These are phyloP conservation scores for Eupithecia inturbata DNA, from an alignment of 2,888 invertebrate species.

Conservation along the genomic window DNA sequence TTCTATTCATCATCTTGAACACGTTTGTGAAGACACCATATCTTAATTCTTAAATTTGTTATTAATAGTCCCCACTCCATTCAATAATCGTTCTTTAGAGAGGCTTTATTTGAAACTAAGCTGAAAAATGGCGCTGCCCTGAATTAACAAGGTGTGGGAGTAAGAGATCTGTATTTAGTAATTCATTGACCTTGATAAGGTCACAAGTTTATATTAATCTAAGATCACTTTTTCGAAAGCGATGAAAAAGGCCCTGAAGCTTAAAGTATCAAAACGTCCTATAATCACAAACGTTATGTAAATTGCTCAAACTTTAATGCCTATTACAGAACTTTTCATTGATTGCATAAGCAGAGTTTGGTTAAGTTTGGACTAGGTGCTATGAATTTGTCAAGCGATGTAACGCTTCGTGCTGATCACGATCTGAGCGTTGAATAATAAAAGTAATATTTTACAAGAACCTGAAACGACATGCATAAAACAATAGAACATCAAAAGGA, in stretches of 20 bases:
- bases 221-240: not conserved
- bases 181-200: no score
- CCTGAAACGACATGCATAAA: not conserved
- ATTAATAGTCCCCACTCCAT: no score
- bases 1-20: no score
- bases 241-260: not conserved
- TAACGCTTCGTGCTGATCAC: constrained; percentile 13
- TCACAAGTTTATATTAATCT: no score
- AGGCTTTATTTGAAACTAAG: no score
- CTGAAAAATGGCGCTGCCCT: no score
- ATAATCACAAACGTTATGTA: constrained; percentile 42
- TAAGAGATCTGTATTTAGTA: no score
- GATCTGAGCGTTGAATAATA: constrained; percentile 7
- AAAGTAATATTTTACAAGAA: not conserved
- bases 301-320: constrained; percentile 49
- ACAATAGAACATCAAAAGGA: not conserved
- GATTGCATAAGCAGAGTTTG: constrained; percentile 55
- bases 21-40: no score
- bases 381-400: constrained; percentile 59
- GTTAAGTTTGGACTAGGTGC: constrained; percentile 58
- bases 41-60: no score
- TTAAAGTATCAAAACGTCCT: constrained; percentile 15
- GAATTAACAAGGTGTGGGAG: no score
- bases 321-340: constrained; percentile 59
- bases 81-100: no score